Percentiles rank a stretch among this genome's conserved stretches.
Evolutionary conservation across 2,113 vertebrate species (phyloP).

Genomic region (Corydoras sp.): DNA sequence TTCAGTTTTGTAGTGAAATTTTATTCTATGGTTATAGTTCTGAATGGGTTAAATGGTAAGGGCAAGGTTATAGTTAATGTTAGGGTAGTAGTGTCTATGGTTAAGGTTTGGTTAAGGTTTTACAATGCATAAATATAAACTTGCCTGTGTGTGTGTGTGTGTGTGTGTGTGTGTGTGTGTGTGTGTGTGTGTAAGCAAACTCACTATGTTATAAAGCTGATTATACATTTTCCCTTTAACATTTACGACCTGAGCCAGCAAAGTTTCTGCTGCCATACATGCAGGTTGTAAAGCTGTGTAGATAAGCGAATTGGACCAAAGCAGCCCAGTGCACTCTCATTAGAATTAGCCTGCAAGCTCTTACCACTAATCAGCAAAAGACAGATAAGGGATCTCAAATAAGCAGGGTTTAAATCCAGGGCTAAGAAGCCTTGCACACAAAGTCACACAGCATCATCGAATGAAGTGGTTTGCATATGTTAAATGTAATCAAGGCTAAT

Average conservation of each 20-base stretch:
- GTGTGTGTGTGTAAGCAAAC: too few relatives aligned
- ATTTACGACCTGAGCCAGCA: conserved; percentile 21
- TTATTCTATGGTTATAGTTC: too few relatives aligned
- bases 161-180: too few relatives aligned
- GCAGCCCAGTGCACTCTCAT: conserved; percentile 31
- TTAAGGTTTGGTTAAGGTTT: too few relatives aligned
- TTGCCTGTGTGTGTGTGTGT: too few relatives aligned
- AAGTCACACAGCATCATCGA: background rate
- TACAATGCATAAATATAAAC: too few relatives aligned
- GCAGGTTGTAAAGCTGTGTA: conserved; percentile 34
- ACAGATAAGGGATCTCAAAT: conserved; percentile 24
- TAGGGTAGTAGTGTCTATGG: too few relatives aligned
- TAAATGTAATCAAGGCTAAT: conserved; percentile 18
- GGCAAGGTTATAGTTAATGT: too few relatives aligned
- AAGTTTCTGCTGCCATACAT: conserved; percentile 20
- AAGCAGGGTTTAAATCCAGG: conserved; percentile 26
- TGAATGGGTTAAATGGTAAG: too few relatives aligned
- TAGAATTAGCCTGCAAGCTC: conserved; percentile 33
- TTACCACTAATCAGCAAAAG: conserved; percentile 26
- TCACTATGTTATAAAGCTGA: background rate
- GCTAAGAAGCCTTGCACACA: background rate
- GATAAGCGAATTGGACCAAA: conserved; percentile 28
- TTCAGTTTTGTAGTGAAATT: too few relatives aligned
- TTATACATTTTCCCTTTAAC: conserved; percentile 7
- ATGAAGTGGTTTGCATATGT: background rate